Base-by-base conservation (phyloP, 2,888 invertebrate species). In the Psylliodes chrysocephalus region DNA sequence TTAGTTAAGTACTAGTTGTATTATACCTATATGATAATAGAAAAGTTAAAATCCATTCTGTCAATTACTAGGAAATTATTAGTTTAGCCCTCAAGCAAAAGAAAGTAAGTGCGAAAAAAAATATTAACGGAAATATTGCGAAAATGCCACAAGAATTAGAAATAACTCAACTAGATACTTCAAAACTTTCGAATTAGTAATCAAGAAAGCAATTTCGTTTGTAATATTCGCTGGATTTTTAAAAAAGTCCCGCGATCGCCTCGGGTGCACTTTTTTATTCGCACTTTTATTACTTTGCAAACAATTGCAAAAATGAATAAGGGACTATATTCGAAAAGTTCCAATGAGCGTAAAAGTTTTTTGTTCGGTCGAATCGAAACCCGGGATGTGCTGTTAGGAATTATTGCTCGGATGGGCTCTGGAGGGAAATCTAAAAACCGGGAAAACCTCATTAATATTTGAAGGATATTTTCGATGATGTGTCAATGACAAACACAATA, bases 101-200 rank as follows among this genome's bases (percentile, higher is more conserved):
- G n/a, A n/a, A n/a, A n/a, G n/a, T n/a, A n/a, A n/a, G n/a, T n/a
- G n/a, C n/a, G n/a, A n/a, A n/a, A n/a, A n/a, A 44, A 44, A 17
- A 44, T 1, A 44, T 17, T 44, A 44, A 44, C 1, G 44, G 19
- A 44, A 44, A 19, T 12, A 18, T 18, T 10, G 17, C 15, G 15
- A 18, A 12, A 44, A 44, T 44, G n/a, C 19, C 44, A 19, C 44
- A 19, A 19, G 14, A 14, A 18, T 17, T 44, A 17, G n/a, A 18
- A 44, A 10, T 33, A 7, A 33, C 33, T 33, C 33, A 7, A 33
- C 33, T 33, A 4, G 44, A 15, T 19, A 17, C 44, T 44, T 6
- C 44, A 44, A 44, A 44, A 44, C 44, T 44, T 44, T 17, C 17
- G 44, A 44, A 44, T 44, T 44, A 44, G 44, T 44, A 44, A 44